Evolutionary conservation across 1,140 invertebrate species (phyloP), one percentile per base, ranked within the genome.

Genomic region (Platyura marginata): DNA sequence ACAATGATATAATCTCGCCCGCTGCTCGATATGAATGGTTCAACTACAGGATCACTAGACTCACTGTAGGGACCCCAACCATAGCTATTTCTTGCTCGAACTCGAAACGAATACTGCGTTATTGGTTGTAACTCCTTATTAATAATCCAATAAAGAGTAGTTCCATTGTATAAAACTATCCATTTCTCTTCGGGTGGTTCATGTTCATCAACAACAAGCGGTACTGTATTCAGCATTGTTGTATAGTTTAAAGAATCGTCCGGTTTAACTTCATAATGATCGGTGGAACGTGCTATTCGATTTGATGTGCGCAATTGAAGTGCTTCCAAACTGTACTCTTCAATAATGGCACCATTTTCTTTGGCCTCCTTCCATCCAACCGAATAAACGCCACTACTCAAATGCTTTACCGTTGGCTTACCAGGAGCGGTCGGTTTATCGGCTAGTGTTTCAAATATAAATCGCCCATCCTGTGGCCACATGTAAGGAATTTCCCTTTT

Each of bases 121-220:
- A 70, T 70, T 2, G 72, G 61, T 61, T 75, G 71, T 13, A 88
- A 63, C 6, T 10, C 19, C 1, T 72, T 72, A 1, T 69, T 66
- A 11, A 91, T 75, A 33, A 84, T 70, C 81, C 86, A 94, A 48
- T 78, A 77, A 47, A 60, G 62, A 71, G 77, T 71, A 23, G 78
- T 79, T 40, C 82, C 87, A 57, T 90, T 92, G 53, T 89, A 90
- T 21, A 79, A 74, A 5, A 75, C 52, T 32, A 67, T 67, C 74
- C 87, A 87, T 11, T 71, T 66, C 44, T 74, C 69, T 41, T 66
- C 64, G 15, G 68, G 47, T 10, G 47, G 49, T 39, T 37, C 2
- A 0, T 51, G 51, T 34, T 56, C 54, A 49, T 61, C 54, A 13
- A 49, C 53, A 53, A 49, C 58, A 6, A 29, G 13, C 6, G 25